These are phyloP conservation scores for Zosterops lateralis DNA, from an alignment of 2,113 vertebrate species.

Conservation along the genomic window DNA sequence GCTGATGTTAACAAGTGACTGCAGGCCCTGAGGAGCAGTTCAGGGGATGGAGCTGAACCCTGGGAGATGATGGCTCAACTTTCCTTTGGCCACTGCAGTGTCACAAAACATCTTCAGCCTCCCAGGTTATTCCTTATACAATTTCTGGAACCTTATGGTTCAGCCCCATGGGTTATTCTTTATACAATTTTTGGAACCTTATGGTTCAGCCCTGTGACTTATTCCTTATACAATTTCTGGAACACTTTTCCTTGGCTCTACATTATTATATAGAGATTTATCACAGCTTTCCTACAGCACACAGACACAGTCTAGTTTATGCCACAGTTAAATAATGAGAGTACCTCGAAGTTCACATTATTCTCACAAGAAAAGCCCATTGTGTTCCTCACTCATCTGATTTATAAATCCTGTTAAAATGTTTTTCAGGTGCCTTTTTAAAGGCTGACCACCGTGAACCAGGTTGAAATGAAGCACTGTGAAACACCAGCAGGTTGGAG, in stretches of 20 bases:
- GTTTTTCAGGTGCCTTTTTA: background rate
- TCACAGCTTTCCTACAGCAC: background rate
- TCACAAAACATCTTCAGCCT: background rate
- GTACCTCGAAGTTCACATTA: background rate
- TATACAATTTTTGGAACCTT: no score
- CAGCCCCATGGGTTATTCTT: background rate
- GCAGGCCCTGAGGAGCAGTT: background rate
- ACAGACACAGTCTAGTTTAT: background rate
- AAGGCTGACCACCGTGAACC: background rate
- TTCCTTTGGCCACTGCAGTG: background rate
- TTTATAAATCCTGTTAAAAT: rapidly evolving
- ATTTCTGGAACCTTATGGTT: background rate
- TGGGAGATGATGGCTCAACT: background rate
- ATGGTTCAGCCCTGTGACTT: background rate
- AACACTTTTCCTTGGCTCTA: background rate
- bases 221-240: background rate
- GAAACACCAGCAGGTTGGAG: background rate
- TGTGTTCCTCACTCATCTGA: background rate
- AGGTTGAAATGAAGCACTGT: background rate
- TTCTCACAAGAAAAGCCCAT: background rate
- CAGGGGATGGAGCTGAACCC: background rate
- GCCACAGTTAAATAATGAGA: background rate
- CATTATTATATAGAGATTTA: background rate
- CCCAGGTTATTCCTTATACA: background rate
- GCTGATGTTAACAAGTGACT: background rate